Evolutionary conservation across 2,113 vertebrate genomes (phyloP).

Genomic region (Lathamus discolor): DNA sequence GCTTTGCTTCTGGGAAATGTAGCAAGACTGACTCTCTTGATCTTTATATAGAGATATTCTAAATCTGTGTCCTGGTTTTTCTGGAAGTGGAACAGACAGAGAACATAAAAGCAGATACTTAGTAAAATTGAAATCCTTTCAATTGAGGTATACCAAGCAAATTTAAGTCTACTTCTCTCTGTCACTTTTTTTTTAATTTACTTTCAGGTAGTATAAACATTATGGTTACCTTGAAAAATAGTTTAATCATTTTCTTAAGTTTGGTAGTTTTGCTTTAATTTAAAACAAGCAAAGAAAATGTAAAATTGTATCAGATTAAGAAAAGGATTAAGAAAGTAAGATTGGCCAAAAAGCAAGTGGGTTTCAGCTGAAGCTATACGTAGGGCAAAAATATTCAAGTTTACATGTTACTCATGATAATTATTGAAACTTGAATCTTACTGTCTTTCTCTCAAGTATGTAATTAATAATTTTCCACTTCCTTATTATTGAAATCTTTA

Average conservation of each 20-base stretch:
- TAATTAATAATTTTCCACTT: neutral
- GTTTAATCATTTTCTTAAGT: neutral
- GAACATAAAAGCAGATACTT: neutral
- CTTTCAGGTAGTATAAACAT: neutral
- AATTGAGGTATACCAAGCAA: neutral
- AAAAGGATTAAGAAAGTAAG: neutral
- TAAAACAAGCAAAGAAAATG: neutral
- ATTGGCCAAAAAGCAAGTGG: neutral
- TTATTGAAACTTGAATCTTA: neutral
- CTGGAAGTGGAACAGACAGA: neutral
- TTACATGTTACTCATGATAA: neutral
- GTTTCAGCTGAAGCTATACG: neutral
- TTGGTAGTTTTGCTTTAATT: neutral
- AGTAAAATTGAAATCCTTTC: neutral
- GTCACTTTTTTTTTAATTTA: neutral
- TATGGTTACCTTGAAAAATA: neutral
- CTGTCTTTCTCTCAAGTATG: neutral
- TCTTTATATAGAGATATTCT: constrained; percentile 17
- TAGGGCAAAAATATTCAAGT: neutral
- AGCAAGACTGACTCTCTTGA: neutral
- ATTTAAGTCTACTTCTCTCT: neutral
- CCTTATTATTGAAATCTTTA: neutral
- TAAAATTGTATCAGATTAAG: neutral
- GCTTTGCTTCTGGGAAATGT: constrained; percentile 27
- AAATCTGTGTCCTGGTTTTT: constrained; percentile 4